phyloP scores from a whole-genome alignment of 2,888 invertebrate genomes.

The Nemotelus pantherinus region DNA sequence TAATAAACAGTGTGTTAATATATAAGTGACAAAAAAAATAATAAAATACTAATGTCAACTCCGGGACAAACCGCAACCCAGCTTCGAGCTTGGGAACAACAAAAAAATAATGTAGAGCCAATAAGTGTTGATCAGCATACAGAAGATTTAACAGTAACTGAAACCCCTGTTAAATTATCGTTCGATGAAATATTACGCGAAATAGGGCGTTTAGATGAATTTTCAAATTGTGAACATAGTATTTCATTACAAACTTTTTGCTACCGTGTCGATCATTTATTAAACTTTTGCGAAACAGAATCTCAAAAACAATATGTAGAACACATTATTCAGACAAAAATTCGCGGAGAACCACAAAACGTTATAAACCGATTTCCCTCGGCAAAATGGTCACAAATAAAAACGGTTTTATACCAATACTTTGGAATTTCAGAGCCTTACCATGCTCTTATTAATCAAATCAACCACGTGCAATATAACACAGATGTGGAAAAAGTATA shows the following conservation, averaged over 20 bases:
- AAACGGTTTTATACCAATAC: conserved; percentile 1
- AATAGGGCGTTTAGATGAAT: background rate
- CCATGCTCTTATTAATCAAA: conserved; percentile 22
- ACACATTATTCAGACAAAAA: conserved; percentile 7
- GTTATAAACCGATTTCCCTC: background rate
- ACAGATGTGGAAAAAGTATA: background rate
- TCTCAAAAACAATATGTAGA: background rate
- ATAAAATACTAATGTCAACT: background rate
- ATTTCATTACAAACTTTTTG: conserved; percentile 22
- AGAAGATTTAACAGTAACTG: background rate
- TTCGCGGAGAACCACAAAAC: conserved; percentile 18
- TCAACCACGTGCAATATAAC: conserved; percentile 9
- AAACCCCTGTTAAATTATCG: background rate
- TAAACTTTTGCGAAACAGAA: background rate
- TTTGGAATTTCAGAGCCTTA: conserved; percentile 19
- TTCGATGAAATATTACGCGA: no score
- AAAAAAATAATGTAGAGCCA: background rate
- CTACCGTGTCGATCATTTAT: background rate
- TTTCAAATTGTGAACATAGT: background rate
- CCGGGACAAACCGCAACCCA: conserved; percentile 2
- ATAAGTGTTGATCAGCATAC: background rate
- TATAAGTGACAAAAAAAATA: background rate
- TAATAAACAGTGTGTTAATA: background rate
- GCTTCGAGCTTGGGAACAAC: background rate
- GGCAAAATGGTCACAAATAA: conserved; percentile 22